Evolutionary conservation across 2,113 vertebrate genomes (phyloP).

Genomic region (Trematocara nigrifrons): DNA sequence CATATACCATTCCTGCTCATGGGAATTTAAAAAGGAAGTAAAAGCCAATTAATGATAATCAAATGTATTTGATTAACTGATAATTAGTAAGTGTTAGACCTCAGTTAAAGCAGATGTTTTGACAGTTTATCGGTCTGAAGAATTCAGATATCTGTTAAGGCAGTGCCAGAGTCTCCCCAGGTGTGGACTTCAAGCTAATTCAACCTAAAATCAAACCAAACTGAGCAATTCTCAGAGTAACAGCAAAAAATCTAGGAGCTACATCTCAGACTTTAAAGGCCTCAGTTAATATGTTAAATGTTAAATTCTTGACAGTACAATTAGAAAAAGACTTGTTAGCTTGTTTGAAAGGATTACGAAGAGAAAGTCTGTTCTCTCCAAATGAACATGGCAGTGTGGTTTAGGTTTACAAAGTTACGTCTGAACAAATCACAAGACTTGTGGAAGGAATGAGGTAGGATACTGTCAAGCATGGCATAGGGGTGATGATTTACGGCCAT

Average conservation of each 20-base stretch:
- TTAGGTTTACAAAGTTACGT: neutral
- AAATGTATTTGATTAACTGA: neutral
- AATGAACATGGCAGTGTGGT: neutral
- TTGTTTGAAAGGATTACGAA: neutral
- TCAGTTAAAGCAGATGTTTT: neutral
- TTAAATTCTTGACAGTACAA: neutral
- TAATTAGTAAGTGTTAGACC: neutral
- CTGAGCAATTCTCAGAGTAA: neutral
- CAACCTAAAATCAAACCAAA: neutral
- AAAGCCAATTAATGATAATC: neutral
- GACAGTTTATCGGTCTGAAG: neutral
- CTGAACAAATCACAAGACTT: neutral
- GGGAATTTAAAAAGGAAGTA: fast-evolving
- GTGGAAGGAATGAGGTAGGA: neutral
- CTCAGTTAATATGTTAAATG: neutral
- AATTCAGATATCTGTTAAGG: neutral
- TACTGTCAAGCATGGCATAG: neutral
- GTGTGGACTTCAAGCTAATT: neutral
- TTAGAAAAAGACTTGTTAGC: neutral
- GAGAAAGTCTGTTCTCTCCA: neutral
- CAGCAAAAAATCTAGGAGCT: neutral
- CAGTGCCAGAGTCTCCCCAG: neutral
- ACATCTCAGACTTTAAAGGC: neutral
- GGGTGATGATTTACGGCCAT: fast-evolving
- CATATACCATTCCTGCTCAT: neutral